Evolutionary conservation across 2,888 invertebrate species (phyloP).

Genomic region (Platerodrilus igneus): DNA sequence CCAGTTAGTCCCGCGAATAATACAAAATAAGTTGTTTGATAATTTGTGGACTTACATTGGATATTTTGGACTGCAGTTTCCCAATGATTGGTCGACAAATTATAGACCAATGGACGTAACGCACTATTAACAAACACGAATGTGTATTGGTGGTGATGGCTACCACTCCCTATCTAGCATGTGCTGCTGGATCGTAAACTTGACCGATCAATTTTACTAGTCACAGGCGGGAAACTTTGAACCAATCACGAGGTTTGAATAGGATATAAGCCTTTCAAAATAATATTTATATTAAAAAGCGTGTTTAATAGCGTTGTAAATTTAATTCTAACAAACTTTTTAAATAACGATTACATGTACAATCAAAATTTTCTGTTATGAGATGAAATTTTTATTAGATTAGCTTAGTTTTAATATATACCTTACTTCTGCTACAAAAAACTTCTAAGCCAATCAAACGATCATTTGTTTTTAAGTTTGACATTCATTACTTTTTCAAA

Average conservation of each 20-base stretch:
- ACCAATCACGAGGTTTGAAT: constrained; percentile 46
- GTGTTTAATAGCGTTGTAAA: too few relatives aligned
- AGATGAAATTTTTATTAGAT: too few relatives aligned
- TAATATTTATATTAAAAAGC: too few relatives aligned
- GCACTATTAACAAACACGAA: constrained; percentile 61
- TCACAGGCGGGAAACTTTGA: constrained; percentile 44
- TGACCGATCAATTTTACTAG: constrained; percentile 41
- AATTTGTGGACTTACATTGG: constrained; percentile 73
- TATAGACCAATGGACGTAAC: constrained; percentile 81
- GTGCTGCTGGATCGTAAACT: constrained; percentile 46
- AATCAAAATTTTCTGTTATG: too few relatives aligned
- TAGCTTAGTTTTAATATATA: too few relatives aligned
- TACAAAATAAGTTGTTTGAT: constrained; percentile 52
- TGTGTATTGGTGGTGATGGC: constrained; percentile 67
- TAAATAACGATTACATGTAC: too few relatives aligned
- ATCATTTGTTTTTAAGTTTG: too few relatives aligned
- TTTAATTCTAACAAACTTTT: too few relatives aligned
- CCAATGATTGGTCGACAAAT: constrained; percentile 86
- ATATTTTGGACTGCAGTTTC: constrained; percentile 70
- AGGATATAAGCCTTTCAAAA: too few relatives aligned
- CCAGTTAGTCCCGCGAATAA: constrained; percentile 42
- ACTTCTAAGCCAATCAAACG: too few relatives aligned
- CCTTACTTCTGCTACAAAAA: too few relatives aligned
- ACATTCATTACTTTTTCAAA: too few relatives aligned
- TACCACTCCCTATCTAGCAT: constrained; percentile 58